Conservation (phyloP, 2,797 vertebrate species). For the Enteromius fasciolatus region DNA sequence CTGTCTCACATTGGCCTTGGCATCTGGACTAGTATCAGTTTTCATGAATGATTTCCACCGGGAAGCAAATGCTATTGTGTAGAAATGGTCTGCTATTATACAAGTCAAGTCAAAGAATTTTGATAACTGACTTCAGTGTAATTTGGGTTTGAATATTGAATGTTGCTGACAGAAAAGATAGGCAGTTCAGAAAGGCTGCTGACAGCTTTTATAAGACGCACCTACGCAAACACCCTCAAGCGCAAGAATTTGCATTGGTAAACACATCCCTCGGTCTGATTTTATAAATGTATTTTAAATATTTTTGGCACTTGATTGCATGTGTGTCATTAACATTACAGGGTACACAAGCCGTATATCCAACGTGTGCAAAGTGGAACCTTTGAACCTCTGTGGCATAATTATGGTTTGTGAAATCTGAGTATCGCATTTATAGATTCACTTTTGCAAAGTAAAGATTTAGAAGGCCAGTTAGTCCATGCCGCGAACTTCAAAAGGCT, state of each 20-base stretch:
- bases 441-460: neutral
- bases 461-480: conserved; percentile 34
- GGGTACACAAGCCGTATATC: conserved; percentile 1
- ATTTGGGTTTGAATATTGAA: conserved; percentile 9
- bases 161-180: conserved; percentile 21
- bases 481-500: conserved; percentile 32
- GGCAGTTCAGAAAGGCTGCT: conserved; percentile 1
- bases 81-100: conserved; percentile 4
- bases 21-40: conserved; percentile 14
- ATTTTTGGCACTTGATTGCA: conserved; percentile 3
- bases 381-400: conserved; percentile 21
- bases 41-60: neutral
- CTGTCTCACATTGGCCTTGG: neutral
- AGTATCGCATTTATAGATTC: conserved; percentile 21
- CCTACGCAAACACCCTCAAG: conserved; percentile 32
- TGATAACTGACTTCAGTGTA: neutral
- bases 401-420: conserved; percentile 32
- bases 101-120: conserved; percentile 12
- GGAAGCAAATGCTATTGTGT: conserved; percentile 1
- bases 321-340: conserved; percentile 18
- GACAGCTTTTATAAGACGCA: conserved; percentile 22
- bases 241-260: conserved; percentile 9
- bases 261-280: neutral
- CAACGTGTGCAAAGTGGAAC: neutral
- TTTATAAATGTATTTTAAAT: neutral